Evolutionary conservation across 2,888 invertebrate species (phyloP).

Genomic region (Sarcophaga caerulescens): DNA sequence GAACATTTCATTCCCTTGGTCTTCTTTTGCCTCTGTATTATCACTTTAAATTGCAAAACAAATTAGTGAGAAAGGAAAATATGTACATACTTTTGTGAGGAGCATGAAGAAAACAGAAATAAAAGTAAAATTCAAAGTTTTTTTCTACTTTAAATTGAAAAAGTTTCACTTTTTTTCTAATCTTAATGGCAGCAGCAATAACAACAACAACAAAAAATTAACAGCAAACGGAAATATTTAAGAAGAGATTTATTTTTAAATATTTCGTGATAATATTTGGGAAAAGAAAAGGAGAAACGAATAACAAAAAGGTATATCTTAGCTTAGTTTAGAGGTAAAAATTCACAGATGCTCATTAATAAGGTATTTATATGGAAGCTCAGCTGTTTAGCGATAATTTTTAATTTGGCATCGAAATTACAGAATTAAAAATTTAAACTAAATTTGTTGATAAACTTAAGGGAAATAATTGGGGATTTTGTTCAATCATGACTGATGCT

Average conservation of each 20-base stretch:
- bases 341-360: not conserved
- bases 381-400: not conserved
- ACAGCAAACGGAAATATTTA: slow-evolving; percentile 41
- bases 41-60: slow-evolving; percentile 47
- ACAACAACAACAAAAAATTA: not conserved
- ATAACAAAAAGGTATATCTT: not conserved
- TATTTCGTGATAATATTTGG: not conserved
- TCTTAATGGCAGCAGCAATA: not conserved
- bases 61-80: slow-evolving; percentile 37
- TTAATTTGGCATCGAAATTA: not conserved
- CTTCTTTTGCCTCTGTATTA: slow-evolving; percentile 13
- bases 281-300: not conserved
- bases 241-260: slow-evolving; percentile 13
- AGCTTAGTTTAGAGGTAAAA: not conserved
- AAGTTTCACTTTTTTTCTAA: slow-evolving; percentile 35
- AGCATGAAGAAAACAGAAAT: not conserved
- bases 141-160: slow-evolving; percentile 22
- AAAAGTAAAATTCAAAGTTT: slow-evolving; percentile 1
- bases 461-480: no score
- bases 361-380: not conserved
- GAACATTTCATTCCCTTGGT: not conserved
- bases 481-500: no score
- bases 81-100: slow-evolving; percentile 9
- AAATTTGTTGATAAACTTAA: no score
- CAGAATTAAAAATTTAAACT: not conserved